Evolutionary conservation across 2,888 invertebrate genomes (phyloP), one percentile per base, ranked within the genome.

Genomic region (Melangyna quadrimaculata): DNA sequence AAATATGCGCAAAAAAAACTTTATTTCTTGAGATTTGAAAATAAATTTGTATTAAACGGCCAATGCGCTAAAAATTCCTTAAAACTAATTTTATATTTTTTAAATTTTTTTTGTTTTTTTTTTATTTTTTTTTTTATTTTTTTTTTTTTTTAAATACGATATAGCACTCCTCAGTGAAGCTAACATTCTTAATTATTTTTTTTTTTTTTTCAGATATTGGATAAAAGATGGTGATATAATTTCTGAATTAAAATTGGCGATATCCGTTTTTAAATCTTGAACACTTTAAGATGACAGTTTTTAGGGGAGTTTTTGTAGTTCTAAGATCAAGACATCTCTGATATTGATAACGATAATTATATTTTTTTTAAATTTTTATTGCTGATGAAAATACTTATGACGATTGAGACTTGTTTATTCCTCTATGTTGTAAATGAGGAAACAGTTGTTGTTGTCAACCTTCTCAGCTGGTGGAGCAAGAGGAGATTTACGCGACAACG

Each of bases 401-500:
- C 75, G 19, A 19, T 59, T 87, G 87, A 87, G 43, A 29, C 83
- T 87, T 27, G 45, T 87, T 89, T 92, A 92, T 89, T 92, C 92
- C 89, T 92, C 92, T 88, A 92, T 92, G 86, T 89, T 91, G 65
- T 92, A 92, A 61, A 92, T 91, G 87, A 93, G 91, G 87, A 94
- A 93, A 90, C 94, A 94, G 88, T 94, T 94, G 65, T 91, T 78
- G 91, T 93, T 90, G 93, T 94, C 93, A 90, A 94, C 92, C 93
- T 95, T 94, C 91, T 93, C 94, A 40, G 90, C 89, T 89, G 95
- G 94, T 87, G 96, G 96, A 89, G 96, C 94, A 90, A 96, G 93
- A 74, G 94, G 94, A 87, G 97, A 96, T 88, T 95, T 96, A 55
- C 98, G 97, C 51, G 97, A 95, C 90, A 98, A 93, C 84, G 97